Percentiles rank a stretch among this genome's conserved stretches.
These are phyloP conservation scores for Saguinus midas DNA, from an alignment of 2,113 vertebrate species.

Conservation along the genomic window DNA sequence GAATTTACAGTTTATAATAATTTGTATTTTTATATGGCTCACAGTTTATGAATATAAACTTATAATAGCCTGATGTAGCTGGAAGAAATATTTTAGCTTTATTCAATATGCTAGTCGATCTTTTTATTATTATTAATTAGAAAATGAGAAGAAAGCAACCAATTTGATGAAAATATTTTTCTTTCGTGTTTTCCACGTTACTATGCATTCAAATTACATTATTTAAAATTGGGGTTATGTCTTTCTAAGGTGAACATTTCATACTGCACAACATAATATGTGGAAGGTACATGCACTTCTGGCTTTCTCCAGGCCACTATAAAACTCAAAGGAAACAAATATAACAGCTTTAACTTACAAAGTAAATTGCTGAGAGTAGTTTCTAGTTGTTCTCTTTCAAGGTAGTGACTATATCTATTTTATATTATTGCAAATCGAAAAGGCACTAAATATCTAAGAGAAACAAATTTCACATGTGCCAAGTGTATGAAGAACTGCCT, in stretches of 20 bases:
- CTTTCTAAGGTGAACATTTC: neutral
- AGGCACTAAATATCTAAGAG: constrained; percentile 31
- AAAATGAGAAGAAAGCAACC: constrained; percentile 43
- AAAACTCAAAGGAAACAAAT: constrained; percentile 35
- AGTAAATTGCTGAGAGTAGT: constrained; percentile 4
- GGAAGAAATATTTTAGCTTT: constrained; percentile 27
- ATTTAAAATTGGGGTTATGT: neutral
- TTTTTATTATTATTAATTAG: neutral
- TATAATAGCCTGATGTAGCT: neutral
- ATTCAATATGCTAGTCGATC: neutral
- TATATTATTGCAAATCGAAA: constrained; percentile 54
- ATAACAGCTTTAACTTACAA: constrained; percentile 34
- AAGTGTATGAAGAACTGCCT: constrained; percentile 41
- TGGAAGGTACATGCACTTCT: neutral
- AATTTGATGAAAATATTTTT: neutral
- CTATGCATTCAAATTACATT: constrained; percentile 1
- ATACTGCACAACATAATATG: neutral
- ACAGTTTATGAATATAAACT: neutral
- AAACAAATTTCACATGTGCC: constrained; percentile 42
- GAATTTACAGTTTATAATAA: neutral
- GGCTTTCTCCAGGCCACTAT: neutral
- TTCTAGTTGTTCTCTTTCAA: constrained; percentile 20
- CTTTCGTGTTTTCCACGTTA: neutral
- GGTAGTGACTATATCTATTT: constrained; percentile 17
- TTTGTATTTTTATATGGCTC: neutral